Evolutionary conservation across 1,140 invertebrate species (phyloP).

Genomic region (Nomia melanderi): DNA sequence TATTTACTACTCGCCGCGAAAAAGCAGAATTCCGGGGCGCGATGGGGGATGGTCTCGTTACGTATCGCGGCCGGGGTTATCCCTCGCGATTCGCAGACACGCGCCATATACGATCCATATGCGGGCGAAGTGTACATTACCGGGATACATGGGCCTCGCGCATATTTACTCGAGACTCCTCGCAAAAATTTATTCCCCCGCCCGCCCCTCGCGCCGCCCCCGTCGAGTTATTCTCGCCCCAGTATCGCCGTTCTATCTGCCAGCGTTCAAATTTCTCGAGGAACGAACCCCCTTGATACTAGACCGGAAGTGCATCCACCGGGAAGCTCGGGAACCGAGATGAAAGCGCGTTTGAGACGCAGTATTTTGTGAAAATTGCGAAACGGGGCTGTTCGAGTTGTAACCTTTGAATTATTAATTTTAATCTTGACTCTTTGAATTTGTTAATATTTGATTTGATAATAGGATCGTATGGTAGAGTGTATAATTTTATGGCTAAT

Average conservation of each 20-base stretch:
- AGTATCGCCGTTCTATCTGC: constrained; percentile 4
- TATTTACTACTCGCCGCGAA: neutral
- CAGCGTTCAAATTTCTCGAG: constrained; percentile 2
- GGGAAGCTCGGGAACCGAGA: constrained; percentile 8
- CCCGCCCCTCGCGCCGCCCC: neutral
- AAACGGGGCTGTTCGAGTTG: too few relatives aligned
- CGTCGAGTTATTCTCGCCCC: neutral
- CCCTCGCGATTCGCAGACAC: neutral
- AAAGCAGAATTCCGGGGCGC: neutral
- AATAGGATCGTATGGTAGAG: too few relatives aligned
- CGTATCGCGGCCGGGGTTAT: neutral
- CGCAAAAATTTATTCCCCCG: constrained; percentile 26
- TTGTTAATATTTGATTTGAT: too few relatives aligned
- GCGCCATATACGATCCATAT: too few relatives aligned
- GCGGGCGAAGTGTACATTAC: neutral
- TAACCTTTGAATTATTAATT: too few relatives aligned
- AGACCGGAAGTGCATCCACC: neutral
- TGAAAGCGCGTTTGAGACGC: too few relatives aligned
- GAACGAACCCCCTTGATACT: neutral
- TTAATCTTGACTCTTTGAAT: too few relatives aligned
- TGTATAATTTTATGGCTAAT: too few relatives aligned
- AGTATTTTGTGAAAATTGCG: too few relatives aligned
- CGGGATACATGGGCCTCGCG: neutral
- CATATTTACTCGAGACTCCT: constrained; percentile 17
- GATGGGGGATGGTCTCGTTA: neutral